Evolutionary conservation across 1,140 invertebrate species (phyloP).

Genomic region (Magallana ariakensis): DNA sequence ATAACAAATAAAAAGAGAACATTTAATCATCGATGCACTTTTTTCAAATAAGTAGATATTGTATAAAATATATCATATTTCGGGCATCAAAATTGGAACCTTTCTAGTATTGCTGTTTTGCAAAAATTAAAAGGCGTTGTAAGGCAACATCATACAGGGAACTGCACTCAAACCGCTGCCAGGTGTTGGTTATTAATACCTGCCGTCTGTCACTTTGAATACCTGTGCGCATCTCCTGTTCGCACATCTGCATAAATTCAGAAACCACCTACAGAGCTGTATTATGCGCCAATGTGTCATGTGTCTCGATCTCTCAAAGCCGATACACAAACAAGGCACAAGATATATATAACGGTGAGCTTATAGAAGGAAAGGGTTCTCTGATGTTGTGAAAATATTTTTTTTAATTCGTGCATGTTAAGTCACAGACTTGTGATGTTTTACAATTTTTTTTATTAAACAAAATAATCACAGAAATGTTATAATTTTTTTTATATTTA

Average conservation of each 20-base stretch:
- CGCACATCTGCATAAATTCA: conserved; percentile 29
- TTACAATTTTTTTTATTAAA: too few relatives aligned
- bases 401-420: too few relatives aligned
- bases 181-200: conserved; percentile 29
- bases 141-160: background rate
- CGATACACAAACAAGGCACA: background rate
- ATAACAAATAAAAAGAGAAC: too few relatives aligned
- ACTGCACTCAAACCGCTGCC: background rate
- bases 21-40: too few relatives aligned
- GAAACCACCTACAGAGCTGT: background rate
- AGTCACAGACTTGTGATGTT: too few relatives aligned
- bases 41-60: too few relatives aligned
- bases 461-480: too few relatives aligned
- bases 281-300: background rate
- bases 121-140: background rate
- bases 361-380: too few relatives aligned
- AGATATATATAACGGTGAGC: too few relatives aligned
- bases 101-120: background rate
- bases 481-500: too few relatives aligned
- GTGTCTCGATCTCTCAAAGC: background rate
- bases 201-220: conserved; percentile 3
- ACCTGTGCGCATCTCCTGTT: conserved; percentile 25
- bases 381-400: too few relatives aligned
- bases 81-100: background rate
- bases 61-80: background rate